phyloP scores from a whole-genome alignment of 2,888 invertebrate genomes.

The Athalia cordata region DNA sequence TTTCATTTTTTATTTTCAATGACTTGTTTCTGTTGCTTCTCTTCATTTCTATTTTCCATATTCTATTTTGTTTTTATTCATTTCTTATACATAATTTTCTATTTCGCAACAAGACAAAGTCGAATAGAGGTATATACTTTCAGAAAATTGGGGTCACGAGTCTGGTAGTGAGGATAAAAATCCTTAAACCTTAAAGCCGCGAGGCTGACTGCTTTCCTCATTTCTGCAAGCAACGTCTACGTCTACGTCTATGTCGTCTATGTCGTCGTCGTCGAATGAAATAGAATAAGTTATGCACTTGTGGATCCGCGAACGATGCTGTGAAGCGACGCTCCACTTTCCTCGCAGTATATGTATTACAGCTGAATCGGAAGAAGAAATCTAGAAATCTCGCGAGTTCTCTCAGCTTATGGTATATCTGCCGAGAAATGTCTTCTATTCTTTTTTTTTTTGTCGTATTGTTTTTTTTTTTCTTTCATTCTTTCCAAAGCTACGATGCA shows the following conservation, averaged over 20 bases:
- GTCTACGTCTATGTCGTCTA: too few relatives aligned
- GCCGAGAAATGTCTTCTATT: too few relatives aligned
- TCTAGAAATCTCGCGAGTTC: too few relatives aligned
- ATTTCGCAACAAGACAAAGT: conserved; percentile 19
- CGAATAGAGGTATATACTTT: conserved; percentile 4
- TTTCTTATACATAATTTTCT: neutral
- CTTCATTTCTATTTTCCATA: too few relatives aligned
- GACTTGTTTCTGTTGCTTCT: neutral
- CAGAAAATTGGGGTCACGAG: conserved; percentile 7
- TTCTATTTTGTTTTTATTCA: too few relatives aligned
- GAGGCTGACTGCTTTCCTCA: conserved; percentile 1
- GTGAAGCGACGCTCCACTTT: too few relatives aligned
- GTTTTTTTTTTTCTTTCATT: too few relatives aligned
- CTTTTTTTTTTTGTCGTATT: too few relatives aligned
- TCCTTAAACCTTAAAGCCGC: conserved; percentile 23
- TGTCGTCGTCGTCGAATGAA: too few relatives aligned
- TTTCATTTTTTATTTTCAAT: conserved; percentile 5
- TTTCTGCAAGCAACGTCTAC: neutral
- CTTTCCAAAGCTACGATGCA: too few relatives aligned
- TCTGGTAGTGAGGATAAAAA: neutral
- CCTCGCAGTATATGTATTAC: too few relatives aligned
- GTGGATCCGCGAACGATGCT: neutral
- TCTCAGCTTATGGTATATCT: neutral
- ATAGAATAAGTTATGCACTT: conserved; percentile 1
- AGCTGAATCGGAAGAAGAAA: too few relatives aligned